These are phyloP conservation scores for Holothuria scabra DNA, from an alignment of 53 echinoderm and acorn worm genomes.

Conservation along the genomic window DNA sequence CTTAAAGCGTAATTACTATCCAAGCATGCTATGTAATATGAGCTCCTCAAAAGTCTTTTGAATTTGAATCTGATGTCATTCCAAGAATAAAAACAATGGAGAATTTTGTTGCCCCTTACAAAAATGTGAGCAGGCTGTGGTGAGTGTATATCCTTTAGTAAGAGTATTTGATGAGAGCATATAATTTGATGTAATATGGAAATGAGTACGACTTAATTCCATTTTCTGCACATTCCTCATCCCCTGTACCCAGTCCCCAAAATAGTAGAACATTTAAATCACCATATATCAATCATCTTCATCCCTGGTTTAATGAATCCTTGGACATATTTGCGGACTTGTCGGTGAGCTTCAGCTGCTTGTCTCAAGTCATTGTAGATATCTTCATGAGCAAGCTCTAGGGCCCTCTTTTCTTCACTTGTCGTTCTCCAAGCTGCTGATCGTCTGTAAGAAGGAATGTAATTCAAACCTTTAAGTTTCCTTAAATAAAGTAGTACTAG, in stretches of 20 bases:
- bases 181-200: no score
- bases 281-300: constrained; percentile 97
- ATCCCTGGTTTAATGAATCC: constrained; percentile 92
- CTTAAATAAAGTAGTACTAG: no score
- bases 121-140: no score
- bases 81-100: no score
- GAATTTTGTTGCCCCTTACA: no score
- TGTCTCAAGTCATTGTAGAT: constrained; percentile 92
- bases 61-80: no score
- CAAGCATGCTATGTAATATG: no score
- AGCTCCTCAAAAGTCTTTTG: no score
- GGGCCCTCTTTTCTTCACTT: constrained; percentile 82
- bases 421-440: constrained; percentile 91
- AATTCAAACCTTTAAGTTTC: not conserved
- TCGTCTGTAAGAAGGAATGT: constrained; percentile 49
- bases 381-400: constrained; percentile 74
- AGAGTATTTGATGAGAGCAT: no score
- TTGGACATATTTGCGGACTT: constrained; percentile 91
- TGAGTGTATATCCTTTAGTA: no score
- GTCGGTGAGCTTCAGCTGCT: constrained; percentile 95
- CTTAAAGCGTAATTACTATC: no score
- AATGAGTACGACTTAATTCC: not conserved
- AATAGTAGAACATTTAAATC: constrained; percentile 1
- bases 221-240: not conserved
- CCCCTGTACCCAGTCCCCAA: not conserved